phyloP scores from a whole-genome alignment of 2,888 invertebrate species.

The Coleophora flavipennella region DNA sequence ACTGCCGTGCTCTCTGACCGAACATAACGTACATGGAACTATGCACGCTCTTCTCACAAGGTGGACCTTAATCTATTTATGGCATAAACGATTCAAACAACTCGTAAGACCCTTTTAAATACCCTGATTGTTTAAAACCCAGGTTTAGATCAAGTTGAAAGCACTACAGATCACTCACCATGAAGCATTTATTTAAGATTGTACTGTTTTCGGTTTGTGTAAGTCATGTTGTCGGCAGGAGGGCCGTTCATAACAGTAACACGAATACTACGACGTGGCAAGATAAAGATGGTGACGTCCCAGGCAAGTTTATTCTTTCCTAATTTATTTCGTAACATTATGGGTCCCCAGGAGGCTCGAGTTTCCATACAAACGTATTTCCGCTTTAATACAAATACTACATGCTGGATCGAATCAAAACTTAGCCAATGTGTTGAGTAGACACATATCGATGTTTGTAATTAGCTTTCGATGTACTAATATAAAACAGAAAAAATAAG shows the following conservation, averaged over 20 bases:
- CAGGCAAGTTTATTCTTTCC: conserved; percentile 15
- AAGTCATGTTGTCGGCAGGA: conserved; percentile 25
- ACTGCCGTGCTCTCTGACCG: too few species aligned
- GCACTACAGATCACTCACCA: conserved; percentile 22
- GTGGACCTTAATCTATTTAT: conserved; percentile 39
- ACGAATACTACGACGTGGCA: conserved; percentile 26
- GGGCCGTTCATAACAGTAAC: conserved; percentile 14
- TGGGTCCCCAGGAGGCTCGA: too few species aligned
- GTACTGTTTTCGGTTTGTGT: conserved; percentile 28
- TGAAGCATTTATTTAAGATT: conserved; percentile 28
- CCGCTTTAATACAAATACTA: too few species aligned
- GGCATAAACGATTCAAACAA: conserved; percentile 25
- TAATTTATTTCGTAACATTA: too few species aligned
- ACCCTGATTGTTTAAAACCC: conserved; percentile 31
- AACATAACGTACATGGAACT: too few species aligned
- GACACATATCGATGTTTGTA: too few species aligned
- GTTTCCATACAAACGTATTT: too few species aligned
- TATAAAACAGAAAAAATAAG: too few species aligned
- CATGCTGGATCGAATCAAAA: too few species aligned
- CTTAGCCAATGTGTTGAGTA: too few species aligned
- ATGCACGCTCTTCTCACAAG: too few species aligned
- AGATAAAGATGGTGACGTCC: conserved; percentile 21
- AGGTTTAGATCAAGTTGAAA: conserved; percentile 35
- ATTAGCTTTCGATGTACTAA: too few species aligned
- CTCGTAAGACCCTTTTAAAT: conserved; percentile 47